Evolutionary conservation across 2,888 invertebrate genomes (phyloP), one percentile per base, ranked within the genome.

Genomic region (Campoplex nolae): DNA sequence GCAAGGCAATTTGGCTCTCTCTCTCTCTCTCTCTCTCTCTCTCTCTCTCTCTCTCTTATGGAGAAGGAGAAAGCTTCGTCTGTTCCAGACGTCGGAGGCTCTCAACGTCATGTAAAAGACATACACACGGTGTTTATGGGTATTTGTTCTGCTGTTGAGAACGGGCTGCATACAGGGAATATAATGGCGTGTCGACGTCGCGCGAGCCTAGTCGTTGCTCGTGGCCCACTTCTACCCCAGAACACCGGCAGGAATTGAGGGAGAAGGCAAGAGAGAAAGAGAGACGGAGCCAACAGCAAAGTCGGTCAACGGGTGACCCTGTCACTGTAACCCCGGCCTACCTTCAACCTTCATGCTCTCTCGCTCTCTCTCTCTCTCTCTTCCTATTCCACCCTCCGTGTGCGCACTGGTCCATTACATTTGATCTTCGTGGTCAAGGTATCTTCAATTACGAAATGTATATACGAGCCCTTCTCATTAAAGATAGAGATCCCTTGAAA

Each of bases 261-360:
- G 68, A 56, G 74, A 80, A 87, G 38, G 73, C 35, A 54, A 70
- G 67, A 68, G 68, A 85, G 73, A 65, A 75, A 23, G 54, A 62
- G 77, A 48, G 28, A 68, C n/a, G 38, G 23, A 65, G 74, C 62
- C 51, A 45, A 73, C 56, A 81, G 84, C 85, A 88, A 93, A 92
- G 88, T 93, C 89, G 93, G 93, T 93, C 93, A 93, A 90, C 91
- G 90, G 89, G 92, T 92, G 92, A 92, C 92, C 92, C 91, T 92
- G 91, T 90, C 90, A 90, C 89, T 88, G 89, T 91, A 91, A 91
- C 89, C 85, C 81, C 88, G 85, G 86, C 81, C 87, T 87, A 82
- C 84, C 87, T 84, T 65, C 84, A 73, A 74, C 83, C 84, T 84
- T 84, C 86, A 23, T 51, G 38, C 67, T 48, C 70, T 65, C 75